phyloP scores from a whole-genome alignment of 2,797 vertebrate genomes.

The Eulemur rubriventer region DNA sequence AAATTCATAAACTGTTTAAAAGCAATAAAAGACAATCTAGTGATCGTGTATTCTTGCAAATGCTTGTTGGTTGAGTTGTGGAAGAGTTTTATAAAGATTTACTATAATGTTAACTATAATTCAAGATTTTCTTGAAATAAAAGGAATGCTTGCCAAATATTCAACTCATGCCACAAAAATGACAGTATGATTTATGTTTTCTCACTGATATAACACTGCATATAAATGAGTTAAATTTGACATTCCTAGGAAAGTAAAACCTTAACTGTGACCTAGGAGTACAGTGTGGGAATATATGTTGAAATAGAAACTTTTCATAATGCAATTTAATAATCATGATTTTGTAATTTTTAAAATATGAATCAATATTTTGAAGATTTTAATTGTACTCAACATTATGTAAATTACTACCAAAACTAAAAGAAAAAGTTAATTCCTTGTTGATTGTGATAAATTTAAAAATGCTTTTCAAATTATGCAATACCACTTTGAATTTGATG shows the following conservation, averaged over 20 bases:
- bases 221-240: conserved; percentile 52
- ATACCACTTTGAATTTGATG: neutral
- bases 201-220: conserved; percentile 51
- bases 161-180: conserved; percentile 6
- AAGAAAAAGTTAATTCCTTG: neutral
- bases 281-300: neutral
- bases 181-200: conserved; percentile 55
- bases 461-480: neutral
- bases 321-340: neutral
- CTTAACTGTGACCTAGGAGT: neutral
- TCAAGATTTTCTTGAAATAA: conserved; percentile 4
- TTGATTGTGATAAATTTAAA: neutral
- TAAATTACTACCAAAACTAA: neutral
- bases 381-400: neutral
- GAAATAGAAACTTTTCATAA: conserved; percentile 17
- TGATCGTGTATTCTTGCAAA: conserved; percentile 12
- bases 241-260: conserved; percentile 18
- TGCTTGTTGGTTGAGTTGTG: neutral
- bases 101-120: neutral
- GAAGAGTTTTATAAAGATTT: conserved; percentile 3
- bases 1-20: conserved; percentile 23
- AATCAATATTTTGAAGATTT: conserved; percentile 22
- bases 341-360: conserved; percentile 15
- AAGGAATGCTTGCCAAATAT: neutral
- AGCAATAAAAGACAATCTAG: conserved; percentile 7